Evolutionary conservation across 2,888 invertebrate genomes (phyloP).

Genomic region (Celastrina argiolus): DNA sequence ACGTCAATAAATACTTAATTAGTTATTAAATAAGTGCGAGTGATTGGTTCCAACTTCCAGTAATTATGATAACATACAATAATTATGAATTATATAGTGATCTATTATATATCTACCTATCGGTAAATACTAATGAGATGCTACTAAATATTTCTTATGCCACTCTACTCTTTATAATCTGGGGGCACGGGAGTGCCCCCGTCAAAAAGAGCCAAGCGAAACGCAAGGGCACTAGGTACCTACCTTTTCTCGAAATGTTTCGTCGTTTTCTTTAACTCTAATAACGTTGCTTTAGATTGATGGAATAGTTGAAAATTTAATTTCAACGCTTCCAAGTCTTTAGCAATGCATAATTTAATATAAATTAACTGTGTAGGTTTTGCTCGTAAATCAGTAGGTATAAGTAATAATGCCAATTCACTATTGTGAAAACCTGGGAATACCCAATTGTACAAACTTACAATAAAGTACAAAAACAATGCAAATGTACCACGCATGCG

Average conservation of each 20-base stretch:
- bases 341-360: background rate
- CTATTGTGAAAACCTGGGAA: background rate
- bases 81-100: background rate
- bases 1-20: background rate
- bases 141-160: background rate
- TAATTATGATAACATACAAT: background rate
- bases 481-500: conserved; percentile 4
- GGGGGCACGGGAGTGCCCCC: too few relatives aligned
- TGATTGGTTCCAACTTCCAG: background rate
- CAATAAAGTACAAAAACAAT: conserved; percentile 4
- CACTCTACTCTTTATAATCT: too few relatives aligned
- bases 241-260: too few relatives aligned
- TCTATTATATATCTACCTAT: background rate
- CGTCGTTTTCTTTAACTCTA: too few relatives aligned
- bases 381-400: background rate
- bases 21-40: background rate
- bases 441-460: background rate
- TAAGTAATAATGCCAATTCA: background rate
- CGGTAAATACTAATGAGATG: background rate
- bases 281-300: too few relatives aligned
- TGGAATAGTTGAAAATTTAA: too few relatives aligned
- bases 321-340: too few relatives aligned
- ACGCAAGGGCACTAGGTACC: too few relatives aligned
- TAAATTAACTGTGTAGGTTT: background rate
- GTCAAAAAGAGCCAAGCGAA: too few relatives aligned